These are phyloP conservation scores for Zygaena filipendulae DNA, from an alignment of 2,888 invertebrate genomes.

Conservation along the genomic window DNA sequence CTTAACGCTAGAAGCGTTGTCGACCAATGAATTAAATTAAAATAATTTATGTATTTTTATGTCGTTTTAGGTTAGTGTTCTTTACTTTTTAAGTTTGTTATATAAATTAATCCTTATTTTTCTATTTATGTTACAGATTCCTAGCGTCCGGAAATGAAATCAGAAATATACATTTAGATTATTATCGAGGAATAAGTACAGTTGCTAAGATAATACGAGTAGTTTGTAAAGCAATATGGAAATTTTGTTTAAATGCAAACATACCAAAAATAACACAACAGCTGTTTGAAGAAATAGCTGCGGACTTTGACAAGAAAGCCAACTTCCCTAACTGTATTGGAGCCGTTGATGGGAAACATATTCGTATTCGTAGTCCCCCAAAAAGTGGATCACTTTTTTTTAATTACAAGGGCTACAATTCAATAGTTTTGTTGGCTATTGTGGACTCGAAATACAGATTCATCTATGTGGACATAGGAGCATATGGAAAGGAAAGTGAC, in stretches of 20 bases:
- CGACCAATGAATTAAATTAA: no score
- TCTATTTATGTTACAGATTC: conserved; percentile 10
- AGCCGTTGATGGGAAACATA: conserved; percentile 18
- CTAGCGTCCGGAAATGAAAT: conserved; percentile 13
- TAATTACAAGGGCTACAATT: conserved; percentile 17
- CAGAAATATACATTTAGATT: conserved; percentile 16
- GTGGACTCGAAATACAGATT: conserved; percentile 15
- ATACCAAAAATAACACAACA: conserved; percentile 17
- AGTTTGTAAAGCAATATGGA: conserved; percentile 17
- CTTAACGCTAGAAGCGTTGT: no score
- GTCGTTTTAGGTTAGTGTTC: conserved; percentile 13
- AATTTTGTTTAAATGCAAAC: conserved; percentile 14
- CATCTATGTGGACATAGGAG: conserved; percentile 15
- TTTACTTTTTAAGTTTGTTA: conserved; percentile 15
- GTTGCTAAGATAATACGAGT: conserved; percentile 15
- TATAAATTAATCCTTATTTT: conserved; percentile 15
- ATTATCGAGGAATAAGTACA: conserved; percentile 17
- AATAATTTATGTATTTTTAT: conserved; percentile 16
- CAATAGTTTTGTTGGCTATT: conserved; percentile 18
- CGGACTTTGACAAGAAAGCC: conserved; percentile 8
- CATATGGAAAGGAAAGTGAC: conserved; percentile 17
- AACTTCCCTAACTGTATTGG: conserved; percentile 19
- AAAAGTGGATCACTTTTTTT: conserved; percentile 17
- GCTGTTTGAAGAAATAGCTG: conserved; percentile 14
- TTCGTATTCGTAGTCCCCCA: conserved; percentile 13